Base-by-base conservation (phyloP, 2,113 vertebrate species). In the Xiphophorus hellerii region DNA sequence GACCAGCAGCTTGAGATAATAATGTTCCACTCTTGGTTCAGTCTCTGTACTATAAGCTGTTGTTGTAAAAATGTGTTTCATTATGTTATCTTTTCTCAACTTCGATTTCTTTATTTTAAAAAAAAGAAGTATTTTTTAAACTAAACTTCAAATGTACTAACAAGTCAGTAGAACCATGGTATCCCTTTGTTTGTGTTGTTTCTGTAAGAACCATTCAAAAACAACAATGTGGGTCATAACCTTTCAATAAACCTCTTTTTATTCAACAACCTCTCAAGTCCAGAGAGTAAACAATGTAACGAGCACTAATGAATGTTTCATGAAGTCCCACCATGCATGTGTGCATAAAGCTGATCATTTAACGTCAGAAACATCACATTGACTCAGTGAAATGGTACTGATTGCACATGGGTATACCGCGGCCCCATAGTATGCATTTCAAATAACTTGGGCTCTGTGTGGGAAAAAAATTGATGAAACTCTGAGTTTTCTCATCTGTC, bases 341-440 rank as follows among this genome's bases (percentile, higher is more conserved):
- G 4, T 61, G 7, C 54, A 73, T 75, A 67, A 12, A 68, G 60
- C 31, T 76, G 68, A 88, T 81, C 15, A 69, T 25, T 75, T n/a
- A 37, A 64, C 77, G 71, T 63, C 37, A 80, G 62, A 71, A 71
- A 74, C 29, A 71, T 73, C 48, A 10, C n/a, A 28, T 78, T 61
- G 25, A 33, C 2, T 22, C 29, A 62, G 8, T 51, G 78, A 35
- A 62, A 42, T 51, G 37, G 22, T 37, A 37, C 33, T 82, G 73
- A 87, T 86, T 89, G 80, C 73, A 71, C 62, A 31, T 65, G 67
- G 64, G 71, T 42, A 77, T 80, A 74, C 69, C 48, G 14, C 1
- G 30, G 75, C 39, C 80, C 67, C 82, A 84, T 78, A 48, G 74
- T 67, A 89, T 86, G 87, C 80, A 90, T 92, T 87, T 89, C 15